These are phyloP conservation scores for Sternotherus odoratus DNA, from an alignment of 2,797 vertebrate species.

Conservation along the genomic window DNA sequence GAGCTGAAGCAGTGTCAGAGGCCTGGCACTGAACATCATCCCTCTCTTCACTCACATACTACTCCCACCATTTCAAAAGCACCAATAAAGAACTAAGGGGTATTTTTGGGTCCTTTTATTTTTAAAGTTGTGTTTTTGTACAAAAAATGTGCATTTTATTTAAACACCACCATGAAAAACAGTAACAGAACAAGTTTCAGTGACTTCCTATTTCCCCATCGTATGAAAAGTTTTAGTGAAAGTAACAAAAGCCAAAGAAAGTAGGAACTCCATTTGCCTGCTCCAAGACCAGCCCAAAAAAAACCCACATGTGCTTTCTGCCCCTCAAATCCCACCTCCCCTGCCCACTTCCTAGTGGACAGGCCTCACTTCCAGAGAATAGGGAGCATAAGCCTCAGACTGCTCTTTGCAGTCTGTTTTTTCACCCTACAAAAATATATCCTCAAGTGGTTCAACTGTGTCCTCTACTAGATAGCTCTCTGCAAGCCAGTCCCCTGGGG, in stretches of 20 bases:
- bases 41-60: not conserved
- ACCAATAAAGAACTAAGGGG: not conserved
- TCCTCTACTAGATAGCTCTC: conserved; percentile 1
- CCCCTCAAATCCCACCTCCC: not conserved
- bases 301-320: conserved; percentile 11
- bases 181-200: conserved; percentile 41
- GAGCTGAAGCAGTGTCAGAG: not conserved
- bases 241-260: conserved; percentile 60
- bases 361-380: not conserved
- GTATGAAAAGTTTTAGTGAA: conserved; percentile 33
- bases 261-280: conserved; percentile 23
- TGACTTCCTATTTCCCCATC: conserved; percentile 50
- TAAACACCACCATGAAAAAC: conserved; percentile 74
- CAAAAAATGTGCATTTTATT: conserved; percentile 76
- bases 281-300: conserved; percentile 39
- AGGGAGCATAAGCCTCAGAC: not conserved
- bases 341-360: not conserved
- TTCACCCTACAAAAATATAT: not conserved
- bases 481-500: not conserved
- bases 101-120: conserved; percentile 73
- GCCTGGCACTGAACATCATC: not conserved
- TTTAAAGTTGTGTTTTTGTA: conserved; percentile 79
- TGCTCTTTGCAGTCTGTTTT: not conserved
- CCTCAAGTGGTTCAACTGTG: not conserved
- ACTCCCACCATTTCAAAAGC: not conserved